Evolutionary conservation across 2,888 invertebrate genomes (phyloP).

Genomic region (Apamea monoglypha): DNA sequence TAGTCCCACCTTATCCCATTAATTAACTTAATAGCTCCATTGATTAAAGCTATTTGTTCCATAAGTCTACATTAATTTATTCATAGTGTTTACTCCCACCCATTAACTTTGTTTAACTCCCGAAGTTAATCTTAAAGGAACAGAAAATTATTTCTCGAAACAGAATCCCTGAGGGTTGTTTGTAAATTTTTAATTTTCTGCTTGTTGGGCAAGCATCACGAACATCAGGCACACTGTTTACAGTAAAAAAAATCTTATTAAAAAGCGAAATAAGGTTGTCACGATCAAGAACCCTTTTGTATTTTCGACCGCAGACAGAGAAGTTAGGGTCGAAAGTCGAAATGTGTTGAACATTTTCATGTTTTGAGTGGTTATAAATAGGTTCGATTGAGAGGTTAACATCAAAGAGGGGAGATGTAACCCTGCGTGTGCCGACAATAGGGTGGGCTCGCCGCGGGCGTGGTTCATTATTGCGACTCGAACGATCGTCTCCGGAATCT

Average conservation of each 20-base stretch:
- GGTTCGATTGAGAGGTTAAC: constrained; percentile 76
- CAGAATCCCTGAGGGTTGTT: constrained; percentile 78
- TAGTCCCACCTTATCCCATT: constrained; percentile 18
- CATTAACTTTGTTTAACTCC: constrained; percentile 76
- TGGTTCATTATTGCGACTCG: constrained; percentile 80
- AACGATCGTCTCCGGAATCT: constrained; percentile 75
- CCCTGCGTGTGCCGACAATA: constrained; percentile 74
- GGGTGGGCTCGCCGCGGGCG: constrained; percentile 71
- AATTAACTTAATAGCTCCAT: constrained; percentile 45
- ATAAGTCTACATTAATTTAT: constrained; percentile 62
- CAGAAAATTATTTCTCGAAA: constrained; percentile 76
- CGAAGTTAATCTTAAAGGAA: constrained; percentile 75
- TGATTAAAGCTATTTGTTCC: constrained; percentile 57
- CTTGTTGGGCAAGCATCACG: constrained; percentile 81
- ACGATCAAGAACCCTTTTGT: constrained; percentile 70
- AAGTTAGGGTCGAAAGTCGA: constrained; percentile 31
- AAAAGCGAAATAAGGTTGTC: constrained; percentile 77
- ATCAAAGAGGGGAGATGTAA: constrained; percentile 74
- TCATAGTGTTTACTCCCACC: constrained; percentile 69
- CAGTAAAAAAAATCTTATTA: constrained; percentile 77
- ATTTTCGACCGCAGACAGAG: constrained; percentile 60
- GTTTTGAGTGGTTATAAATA: constrained; percentile 68
- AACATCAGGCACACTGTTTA: constrained; percentile 81
- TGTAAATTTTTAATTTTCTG: constrained; percentile 86
- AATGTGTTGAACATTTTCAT: constrained; percentile 54